Evolutionary conservation across 2,797 vertebrate genomes (phyloP), one percentile per base, ranked within the genome.

Genomic region (Remorina albescens): DNA sequence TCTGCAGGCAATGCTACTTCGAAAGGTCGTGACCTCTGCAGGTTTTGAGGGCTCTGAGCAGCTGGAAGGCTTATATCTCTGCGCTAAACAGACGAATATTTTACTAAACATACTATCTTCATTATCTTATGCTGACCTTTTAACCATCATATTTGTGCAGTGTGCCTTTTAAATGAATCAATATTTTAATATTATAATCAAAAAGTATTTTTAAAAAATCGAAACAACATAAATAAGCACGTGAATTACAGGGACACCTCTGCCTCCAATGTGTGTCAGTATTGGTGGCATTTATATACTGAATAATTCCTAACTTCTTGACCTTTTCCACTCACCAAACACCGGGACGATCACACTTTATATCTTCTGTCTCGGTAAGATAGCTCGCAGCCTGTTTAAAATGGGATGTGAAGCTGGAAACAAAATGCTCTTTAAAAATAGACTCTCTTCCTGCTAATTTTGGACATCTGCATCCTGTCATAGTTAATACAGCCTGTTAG

Each of bases 401-500:
- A 65, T 67, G 32, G 53, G 62, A 83, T 32, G 58, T 46, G 58
- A 19, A 49, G 74, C 63, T 77, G 81, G 69, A 88, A 84, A 71
- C 67, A 49, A 78, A 62, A 67, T 50, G 15, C 39, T 82, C 63
- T 84, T 81, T 87, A 86, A 89, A 91, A 88, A 90, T 77, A 90
- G 75, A 77, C 81, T 49, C 25, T 74, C 87, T 90, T 93, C 89
- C 90, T 89, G 81, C 74, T 86, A 71, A 71, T 81, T 81, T 82
- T 74, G 66, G 74, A 84, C 92, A 93, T 89, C 91, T 94, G 93
- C 86, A 88, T 94, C 93, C 93, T 92, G 90, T 80, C 89, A 91
- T 86, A 87, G 87, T 89, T 47, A 69, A 83, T 36, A 67, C 80
- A 80, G 91, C 89, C 91, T 89, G 82, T 89, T 82, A 84, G 81